These are phyloP conservation scores for Boulengeromyrus knoepffleri DNA, from an alignment of 2,113 vertebrate genomes.

Conservation along the genomic window DNA sequence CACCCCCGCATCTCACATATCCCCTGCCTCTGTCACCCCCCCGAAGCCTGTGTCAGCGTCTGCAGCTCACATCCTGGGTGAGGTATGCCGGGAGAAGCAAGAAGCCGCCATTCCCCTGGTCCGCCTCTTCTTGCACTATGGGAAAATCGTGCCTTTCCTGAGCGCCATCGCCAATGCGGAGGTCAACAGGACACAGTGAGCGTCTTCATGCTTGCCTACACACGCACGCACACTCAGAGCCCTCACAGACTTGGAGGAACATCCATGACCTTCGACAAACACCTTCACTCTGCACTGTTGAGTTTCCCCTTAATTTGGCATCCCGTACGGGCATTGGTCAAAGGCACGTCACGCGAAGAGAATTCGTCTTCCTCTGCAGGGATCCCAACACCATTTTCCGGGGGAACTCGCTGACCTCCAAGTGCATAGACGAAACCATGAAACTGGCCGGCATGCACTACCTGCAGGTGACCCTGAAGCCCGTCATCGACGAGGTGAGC, in stretches of 20 bases:
- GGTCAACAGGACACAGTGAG: constrained; percentile 96
- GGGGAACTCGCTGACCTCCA: constrained; percentile 92
- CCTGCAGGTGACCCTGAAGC: constrained; percentile 89
- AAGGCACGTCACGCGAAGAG: not conserved
- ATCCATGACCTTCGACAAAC: not conserved
- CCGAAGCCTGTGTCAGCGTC: constrained; percentile 87
- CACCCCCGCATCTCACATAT: not conserved
- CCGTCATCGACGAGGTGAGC: constrained; percentile 88
- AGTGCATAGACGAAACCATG: constrained; percentile 98
- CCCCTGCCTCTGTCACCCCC: not conserved
- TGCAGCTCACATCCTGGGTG: constrained; percentile 83
- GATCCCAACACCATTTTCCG: constrained; percentile 98
- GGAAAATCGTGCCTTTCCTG: constrained; percentile 93
- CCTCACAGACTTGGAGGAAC: not conserved
- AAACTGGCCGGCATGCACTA: constrained; percentile 97
- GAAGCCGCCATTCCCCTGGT: constrained; percentile 92
- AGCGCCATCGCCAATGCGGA: constrained; percentile 89
- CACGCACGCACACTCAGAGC: not conserved
- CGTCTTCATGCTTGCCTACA: constrained; percentile 21
- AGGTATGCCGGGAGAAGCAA: constrained; percentile 95
- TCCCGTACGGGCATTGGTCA: not conserved
- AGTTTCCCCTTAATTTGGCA: not conserved
- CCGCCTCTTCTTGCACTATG: constrained; percentile 87
- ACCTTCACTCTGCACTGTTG: not conserved
- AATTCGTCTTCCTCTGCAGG: constrained; percentile 47